A percentile compares a stretch with the other conserved stretches of the same genome.
phyloP scores from a whole-genome alignment of 1,140 invertebrate genomes.

The Lasioglossum baleicum region DNA sequence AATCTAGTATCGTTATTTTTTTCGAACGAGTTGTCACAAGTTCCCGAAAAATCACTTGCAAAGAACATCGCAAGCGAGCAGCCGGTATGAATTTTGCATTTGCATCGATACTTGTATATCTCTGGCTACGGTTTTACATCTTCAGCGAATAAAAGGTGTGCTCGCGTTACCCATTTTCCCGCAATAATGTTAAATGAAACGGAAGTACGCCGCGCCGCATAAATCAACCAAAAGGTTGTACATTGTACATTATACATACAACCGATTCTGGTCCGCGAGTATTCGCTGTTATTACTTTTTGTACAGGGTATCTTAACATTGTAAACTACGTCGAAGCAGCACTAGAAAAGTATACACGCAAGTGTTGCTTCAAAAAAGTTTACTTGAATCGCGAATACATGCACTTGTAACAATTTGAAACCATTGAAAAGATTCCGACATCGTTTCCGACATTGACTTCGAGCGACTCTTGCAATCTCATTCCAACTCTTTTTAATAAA shows the following conservation, averaged over 20 bases:
- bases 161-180: background rate
- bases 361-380: too few relatives aligned
- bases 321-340: too few relatives aligned
- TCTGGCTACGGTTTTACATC: background rate
- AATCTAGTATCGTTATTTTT: too few relatives aligned
- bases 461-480: too few relatives aligned
- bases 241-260: too few relatives aligned
- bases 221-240: background rate
- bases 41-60: background rate
- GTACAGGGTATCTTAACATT: background rate
- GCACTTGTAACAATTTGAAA: too few relatives aligned
- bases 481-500: too few relatives aligned
- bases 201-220: background rate
- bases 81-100: background rate
- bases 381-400: too few relatives aligned
- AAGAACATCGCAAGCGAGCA: background rate
- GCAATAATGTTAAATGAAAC: background rate
- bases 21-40: too few relatives aligned
- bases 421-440: too few relatives aligned
- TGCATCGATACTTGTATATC: background rate
- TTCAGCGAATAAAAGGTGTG: background rate
- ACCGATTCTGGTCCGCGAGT: background rate
- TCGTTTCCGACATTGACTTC: too few relatives aligned
- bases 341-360: too few relatives aligned
- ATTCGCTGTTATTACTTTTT: background rate